phyloP scores from a whole-genome alignment of 2,113 vertebrate genomes.

The Myotis davidii region DNA sequence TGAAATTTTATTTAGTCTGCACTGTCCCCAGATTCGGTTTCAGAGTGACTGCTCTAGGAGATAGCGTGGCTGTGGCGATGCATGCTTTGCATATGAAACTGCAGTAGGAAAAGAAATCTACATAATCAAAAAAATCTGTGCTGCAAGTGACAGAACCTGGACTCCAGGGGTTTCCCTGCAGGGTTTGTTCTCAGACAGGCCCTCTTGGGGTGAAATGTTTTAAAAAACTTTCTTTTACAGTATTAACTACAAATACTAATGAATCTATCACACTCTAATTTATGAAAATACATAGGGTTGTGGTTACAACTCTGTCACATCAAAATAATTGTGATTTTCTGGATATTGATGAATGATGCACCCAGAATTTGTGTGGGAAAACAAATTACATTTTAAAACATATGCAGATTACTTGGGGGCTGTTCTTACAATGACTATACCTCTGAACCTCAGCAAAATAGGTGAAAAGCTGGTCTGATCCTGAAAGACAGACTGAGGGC shows the following conservation, averaged over 20 bases:
- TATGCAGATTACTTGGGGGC: slow-evolving; percentile 52
- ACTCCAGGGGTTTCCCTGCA: slow-evolving; percentile 75
- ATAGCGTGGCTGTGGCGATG: slow-evolving; percentile 90
- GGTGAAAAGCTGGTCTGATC: slow-evolving; percentile 75
- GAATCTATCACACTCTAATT: slow-evolving; percentile 74
- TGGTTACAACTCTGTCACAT: slow-evolving; percentile 43
- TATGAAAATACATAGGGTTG: slow-evolving; percentile 62
- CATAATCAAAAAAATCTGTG: slow-evolving; percentile 91
- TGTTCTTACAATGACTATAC: slow-evolving; percentile 62
- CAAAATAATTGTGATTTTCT: slow-evolving; percentile 50
- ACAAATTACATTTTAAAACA: slow-evolving; percentile 68
- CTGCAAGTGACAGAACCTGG: slow-evolving; percentile 84
- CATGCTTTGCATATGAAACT: slow-evolving; percentile 94
- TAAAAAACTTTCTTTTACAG: not conserved
- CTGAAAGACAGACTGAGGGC: slow-evolving; percentile 72
- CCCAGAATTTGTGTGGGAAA: slow-evolving; percentile 72
- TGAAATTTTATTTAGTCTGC: slow-evolving; percentile 96
- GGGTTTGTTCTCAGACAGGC: slow-evolving; percentile 76
- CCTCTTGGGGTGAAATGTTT: slow-evolving; percentile 75
- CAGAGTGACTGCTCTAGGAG: slow-evolving; percentile 91
- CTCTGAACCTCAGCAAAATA: slow-evolving; percentile 74
- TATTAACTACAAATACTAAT: slow-evolving; percentile 75
- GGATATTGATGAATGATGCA: not conserved
- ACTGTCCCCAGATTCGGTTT: slow-evolving; percentile 93
- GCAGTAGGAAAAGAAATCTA: slow-evolving; percentile 88